Percentiles rank a stretch among this genome's conserved stretches.
Evolutionary conservation across 1,140 invertebrate species (phyloP).

Genomic region (Sesamia nonagrioides): DNA sequence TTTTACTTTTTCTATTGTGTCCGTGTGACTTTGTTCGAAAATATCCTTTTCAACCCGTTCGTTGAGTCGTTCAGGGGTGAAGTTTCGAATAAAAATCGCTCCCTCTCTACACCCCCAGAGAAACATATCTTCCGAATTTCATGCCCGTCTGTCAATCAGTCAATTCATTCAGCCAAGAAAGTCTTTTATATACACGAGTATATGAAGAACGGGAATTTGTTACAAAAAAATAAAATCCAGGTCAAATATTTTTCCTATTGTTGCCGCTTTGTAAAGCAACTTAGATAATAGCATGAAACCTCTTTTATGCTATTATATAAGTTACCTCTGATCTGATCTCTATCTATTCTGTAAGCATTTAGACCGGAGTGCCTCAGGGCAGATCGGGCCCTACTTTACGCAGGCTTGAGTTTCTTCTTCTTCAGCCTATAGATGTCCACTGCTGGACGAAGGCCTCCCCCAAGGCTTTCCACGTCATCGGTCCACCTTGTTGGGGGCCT

Average conservation of each 20-base stretch:
- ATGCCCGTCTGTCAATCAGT: neutral
- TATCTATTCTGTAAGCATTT: neutral
- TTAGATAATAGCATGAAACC: too few relatives aligned
- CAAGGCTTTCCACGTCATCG: too few relatives aligned
- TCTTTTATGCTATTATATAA: too few relatives aligned
- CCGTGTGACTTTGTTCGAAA: too few relatives aligned
- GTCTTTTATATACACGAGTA: neutral
- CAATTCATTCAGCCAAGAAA: neutral
- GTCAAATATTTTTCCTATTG: neutral
- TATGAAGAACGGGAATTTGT: neutral
- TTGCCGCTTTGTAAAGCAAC: neutral
- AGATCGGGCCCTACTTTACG: neutral
- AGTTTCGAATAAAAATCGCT: neutral
- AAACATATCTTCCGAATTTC: neutral
- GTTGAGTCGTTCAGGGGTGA: neutral
- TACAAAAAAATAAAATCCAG: neutral
- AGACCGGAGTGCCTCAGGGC: conserved; percentile 48
- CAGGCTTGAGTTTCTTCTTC: too few relatives aligned
- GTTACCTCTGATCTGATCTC: too few relatives aligned
- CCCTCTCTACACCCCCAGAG: neutral
- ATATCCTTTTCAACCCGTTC: too few relatives aligned
- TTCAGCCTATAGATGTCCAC: too few relatives aligned
- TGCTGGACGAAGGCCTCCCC: too few relatives aligned
- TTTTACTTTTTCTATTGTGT: too few relatives aligned
- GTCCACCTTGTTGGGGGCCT: too few relatives aligned